Percentiles rank a stretch among this genome's conserved stretches.
Conservation (phyloP, 1,140 invertebrate species). For the Nomia melanderi region DNA sequence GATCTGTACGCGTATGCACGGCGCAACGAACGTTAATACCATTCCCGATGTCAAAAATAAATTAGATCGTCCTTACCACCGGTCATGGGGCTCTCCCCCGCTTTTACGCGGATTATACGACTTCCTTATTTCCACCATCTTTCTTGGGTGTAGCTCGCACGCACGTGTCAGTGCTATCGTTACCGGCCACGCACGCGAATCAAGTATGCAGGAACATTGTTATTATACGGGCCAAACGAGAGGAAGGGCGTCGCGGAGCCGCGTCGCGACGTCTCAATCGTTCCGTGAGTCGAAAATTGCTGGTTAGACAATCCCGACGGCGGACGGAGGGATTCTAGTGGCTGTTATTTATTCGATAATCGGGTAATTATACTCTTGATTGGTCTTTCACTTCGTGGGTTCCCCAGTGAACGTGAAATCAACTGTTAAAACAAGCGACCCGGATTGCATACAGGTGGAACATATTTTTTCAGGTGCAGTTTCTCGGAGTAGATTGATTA, state of each 20-base stretch:
- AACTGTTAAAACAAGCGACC: too few species aligned
- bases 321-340: neutral
- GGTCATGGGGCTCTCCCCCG: neutral
- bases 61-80: slow-evolving; percentile 53
- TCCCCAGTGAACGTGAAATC: too few species aligned
- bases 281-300: neutral
- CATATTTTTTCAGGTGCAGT: too few species aligned
- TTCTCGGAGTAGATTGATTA: too few species aligned
- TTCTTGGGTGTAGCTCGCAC: slow-evolving; percentile 11
- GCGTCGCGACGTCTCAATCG: slow-evolving; percentile 58
- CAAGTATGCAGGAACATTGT: slow-evolving; percentile 44
- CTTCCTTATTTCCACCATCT: slow-evolving; percentile 48
- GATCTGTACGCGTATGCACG: slow-evolving; percentile 32
- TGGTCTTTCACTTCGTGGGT: neutral
- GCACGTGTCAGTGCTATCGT: slow-evolving; percentile 34
- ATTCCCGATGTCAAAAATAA: slow-evolving; percentile 57
- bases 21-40: slow-evolving; percentile 32
- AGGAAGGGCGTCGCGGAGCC: slow-evolving; percentile 3
- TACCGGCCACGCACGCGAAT: slow-evolving; percentile 47
- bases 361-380: neutral
- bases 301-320: neutral
- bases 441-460: too few species aligned
- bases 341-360: neutral
- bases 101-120: slow-evolving; percentile 42
- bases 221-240: slow-evolving; percentile 51